Percentiles rank a stretch among this genome's conserved stretches.
These are phyloP conservation scores for Amblyornis subalaris DNA, from an alignment of 2,113 vertebrate species.

Conservation along the genomic window DNA sequence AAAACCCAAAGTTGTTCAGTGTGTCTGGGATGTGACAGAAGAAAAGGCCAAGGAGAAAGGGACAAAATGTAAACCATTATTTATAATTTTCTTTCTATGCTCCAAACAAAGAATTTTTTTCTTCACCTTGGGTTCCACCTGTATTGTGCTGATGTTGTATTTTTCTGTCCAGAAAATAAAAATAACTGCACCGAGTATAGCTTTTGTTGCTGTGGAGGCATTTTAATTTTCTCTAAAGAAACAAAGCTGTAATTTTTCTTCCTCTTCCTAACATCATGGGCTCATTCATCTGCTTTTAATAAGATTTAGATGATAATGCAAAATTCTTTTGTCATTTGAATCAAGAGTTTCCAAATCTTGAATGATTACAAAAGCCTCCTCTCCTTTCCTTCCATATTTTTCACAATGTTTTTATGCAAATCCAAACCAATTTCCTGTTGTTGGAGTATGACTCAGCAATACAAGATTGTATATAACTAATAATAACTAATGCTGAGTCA, in stretches of 20 bases:
- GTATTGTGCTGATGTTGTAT: neutral
- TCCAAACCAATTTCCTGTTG: neutral
- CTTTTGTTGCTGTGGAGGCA: neutral
- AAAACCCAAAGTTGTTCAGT: neutral
- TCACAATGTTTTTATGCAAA: neutral
- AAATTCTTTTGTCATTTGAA: neutral
- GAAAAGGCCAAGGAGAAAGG: neutral
- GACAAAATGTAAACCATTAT: neutral
- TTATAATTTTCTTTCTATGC: neutral
- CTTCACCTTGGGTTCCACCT: neutral
- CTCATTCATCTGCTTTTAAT: neutral
- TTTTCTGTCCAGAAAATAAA: neutral
- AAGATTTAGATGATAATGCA: neutral
- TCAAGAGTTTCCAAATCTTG: neutral
- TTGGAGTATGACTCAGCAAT: neutral
- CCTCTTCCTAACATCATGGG: neutral
- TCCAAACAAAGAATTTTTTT: neutral
- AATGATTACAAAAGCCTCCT: neutral
- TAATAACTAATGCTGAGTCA: neutral
- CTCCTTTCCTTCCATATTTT: neutral
- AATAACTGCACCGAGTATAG: neutral
- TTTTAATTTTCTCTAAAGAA: neutral
- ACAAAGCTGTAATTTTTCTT: rapidly evolving
- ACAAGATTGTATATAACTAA: too few relatives aligned
- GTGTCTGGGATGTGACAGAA: neutral